phyloP scores from a whole-genome alignment of 2,113 vertebrate species.

The Psittacula cyanocephala region DNA sequence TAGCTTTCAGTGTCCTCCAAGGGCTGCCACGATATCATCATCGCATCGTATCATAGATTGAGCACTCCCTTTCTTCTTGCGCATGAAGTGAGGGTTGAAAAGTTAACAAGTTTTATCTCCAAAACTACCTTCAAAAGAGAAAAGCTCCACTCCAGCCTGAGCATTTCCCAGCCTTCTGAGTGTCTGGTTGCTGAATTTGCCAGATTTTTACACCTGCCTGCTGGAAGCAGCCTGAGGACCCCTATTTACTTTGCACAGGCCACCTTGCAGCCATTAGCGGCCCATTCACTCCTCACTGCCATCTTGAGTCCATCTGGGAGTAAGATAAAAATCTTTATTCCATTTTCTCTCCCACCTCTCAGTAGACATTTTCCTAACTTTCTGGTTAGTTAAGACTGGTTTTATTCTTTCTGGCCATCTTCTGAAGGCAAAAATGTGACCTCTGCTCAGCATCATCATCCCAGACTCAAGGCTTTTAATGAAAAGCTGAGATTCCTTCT shows the following conservation, averaged over 20 bases:
- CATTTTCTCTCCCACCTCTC: not conserved
- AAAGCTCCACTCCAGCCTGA: not conserved
- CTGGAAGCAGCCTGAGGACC: not conserved
- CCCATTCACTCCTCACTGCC: not conserved
- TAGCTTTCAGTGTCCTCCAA: not conserved
- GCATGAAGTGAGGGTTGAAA: not conserved
- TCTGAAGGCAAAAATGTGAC: not conserved
- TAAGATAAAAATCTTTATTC: not conserved
- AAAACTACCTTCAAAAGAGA: not conserved
- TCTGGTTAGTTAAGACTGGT: not conserved
- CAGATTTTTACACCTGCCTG: not conserved
- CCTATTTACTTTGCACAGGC: not conserved
- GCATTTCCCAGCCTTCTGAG: not conserved
- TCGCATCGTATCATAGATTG: accelerated
- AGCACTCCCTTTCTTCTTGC: not conserved
- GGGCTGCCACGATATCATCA: not conserved
- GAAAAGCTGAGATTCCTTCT: not conserved
- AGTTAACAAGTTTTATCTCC: not conserved
- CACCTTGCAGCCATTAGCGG: not conserved
- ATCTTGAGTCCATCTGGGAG: not conserved
- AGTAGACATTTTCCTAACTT: not conserved
- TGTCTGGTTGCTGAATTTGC: not conserved
- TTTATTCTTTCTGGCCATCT: not conserved
- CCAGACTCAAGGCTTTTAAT: not conserved
- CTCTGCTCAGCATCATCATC: not conserved